Conservation (phyloP, 2,113 vertebrate genomes). For the Hemibagrus wyckioides region DNA sequence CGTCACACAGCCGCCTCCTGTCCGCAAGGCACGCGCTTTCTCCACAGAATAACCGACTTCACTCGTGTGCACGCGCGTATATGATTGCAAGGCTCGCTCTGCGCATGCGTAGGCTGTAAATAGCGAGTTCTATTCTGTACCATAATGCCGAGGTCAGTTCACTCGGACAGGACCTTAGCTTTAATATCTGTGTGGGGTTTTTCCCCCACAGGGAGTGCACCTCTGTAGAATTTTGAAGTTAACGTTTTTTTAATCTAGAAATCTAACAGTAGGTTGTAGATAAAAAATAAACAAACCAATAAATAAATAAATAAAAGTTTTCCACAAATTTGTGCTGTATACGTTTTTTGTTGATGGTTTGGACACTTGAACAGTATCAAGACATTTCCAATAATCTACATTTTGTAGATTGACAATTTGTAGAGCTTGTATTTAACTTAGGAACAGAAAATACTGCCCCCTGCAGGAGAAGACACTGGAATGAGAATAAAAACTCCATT, state of each 20-base stretch:
- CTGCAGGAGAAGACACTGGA: background rate
- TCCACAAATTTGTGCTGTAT: too few species aligned
- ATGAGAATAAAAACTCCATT: too few species aligned
- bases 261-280: background rate
- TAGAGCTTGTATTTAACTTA: background rate
- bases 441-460: conserved; percentile 15
- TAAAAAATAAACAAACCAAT: background rate
- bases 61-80: conserved; percentile 15
- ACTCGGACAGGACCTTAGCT: background rate
- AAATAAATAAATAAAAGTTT: background rate
- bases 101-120: conserved; percentile 23
- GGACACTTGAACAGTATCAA: background rate
- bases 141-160: background rate
- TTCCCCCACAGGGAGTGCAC: background rate
- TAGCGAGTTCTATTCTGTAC: conserved; percentile 12
- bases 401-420: too few species aligned
- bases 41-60: background rate
- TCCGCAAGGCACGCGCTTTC: background rate
- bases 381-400: background rate
- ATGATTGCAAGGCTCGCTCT: background rate
- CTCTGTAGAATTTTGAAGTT: background rate
- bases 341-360: background rate
- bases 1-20: background rate
- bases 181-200: background rate
- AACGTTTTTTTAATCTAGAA: background rate